Evolutionary conservation across 2,888 invertebrate genomes (phyloP).

Genomic region (Limnephilus marmoratus): DNA sequence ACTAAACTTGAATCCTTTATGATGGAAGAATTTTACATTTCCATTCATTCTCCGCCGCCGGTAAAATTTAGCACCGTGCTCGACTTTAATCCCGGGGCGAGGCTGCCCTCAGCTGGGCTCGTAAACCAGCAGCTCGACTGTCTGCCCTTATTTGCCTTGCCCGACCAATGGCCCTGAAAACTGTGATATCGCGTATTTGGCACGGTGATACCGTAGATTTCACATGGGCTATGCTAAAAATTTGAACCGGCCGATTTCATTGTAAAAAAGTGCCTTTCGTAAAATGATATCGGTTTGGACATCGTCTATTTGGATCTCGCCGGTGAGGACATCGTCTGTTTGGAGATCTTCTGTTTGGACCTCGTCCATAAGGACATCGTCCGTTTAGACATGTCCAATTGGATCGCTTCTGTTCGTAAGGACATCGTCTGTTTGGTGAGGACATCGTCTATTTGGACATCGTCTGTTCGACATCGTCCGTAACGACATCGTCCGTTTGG

Average conservation of each 20-base stretch:
- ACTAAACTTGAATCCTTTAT: constrained; percentile 35
- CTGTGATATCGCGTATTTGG: background rate
- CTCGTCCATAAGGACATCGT: too few relatives aligned
- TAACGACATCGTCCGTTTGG: too few relatives aligned
- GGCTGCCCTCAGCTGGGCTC: background rate
- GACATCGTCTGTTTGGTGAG: too few relatives aligned
- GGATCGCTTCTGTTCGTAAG: too few relatives aligned
- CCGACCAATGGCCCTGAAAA: background rate
- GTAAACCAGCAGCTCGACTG: constrained; percentile 20
- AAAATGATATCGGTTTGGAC: too few relatives aligned
- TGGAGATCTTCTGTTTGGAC: too few relatives aligned
- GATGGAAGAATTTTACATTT: constrained; percentile 14
- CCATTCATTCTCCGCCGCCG: constrained; percentile 19
- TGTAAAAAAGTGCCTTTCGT: too few relatives aligned
- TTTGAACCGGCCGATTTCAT: background rate
- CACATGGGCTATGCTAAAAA: background rate
- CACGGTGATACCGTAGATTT: background rate
- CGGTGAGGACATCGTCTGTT: too few relatives aligned
- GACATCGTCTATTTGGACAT: too few relatives aligned
- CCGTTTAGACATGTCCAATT: too few relatives aligned
- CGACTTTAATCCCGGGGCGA: constrained; percentile 2
- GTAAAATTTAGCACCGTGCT: background rate
- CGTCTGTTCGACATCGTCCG: too few relatives aligned
- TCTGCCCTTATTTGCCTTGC: background rate
- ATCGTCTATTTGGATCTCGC: too few relatives aligned